Evolutionary conservation across 2,888 invertebrate species (phyloP), one percentile per base, ranked within the genome.

Genomic region (Oligia fasciuncula): DNA sequence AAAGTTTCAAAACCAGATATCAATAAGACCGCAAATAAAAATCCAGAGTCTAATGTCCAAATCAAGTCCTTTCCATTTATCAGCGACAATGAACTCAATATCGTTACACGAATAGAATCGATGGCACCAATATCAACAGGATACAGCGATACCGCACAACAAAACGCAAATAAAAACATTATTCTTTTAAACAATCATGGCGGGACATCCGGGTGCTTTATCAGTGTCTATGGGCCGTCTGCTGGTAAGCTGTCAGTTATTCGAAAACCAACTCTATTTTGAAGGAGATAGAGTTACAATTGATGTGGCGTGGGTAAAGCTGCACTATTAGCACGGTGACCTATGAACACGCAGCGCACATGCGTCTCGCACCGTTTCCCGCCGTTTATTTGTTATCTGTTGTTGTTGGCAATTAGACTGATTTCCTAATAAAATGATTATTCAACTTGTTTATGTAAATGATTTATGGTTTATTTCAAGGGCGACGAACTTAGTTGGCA

Each of bases 161-260:
- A 60, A 63, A 72, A 80, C 73, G 65, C 76, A 76, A 62, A 75
- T 80, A 76, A 69, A 54, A 69, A 69, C 71, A 81, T 67, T 76
- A n/a, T 77, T 87, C 80, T 86, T 85, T 72, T 11, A 57, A 79
- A 84, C 82, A 85, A 89, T 87, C 88, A 80, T 73, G 71, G 70
- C 84, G 90, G 90, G 89, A 85, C 87, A 91, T 93, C 93, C 93
- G 93, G 92, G 91, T 89, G 85, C 87, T 91, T 90, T 90, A 73
- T 80, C 85, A 76, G 73, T 73, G 93, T 92, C 93, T 92, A 87
- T 89, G 84, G 80, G 85, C 84, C 83, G 93, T 93, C 93, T 93
- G 85, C 86, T 80, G 71, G 23, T 69, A 62, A 65, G 40, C 57
- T 65, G 67, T 67, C 72, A 29, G 60, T 70, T 54, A 83, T 70